Percentiles rank a stretch among this genome's conserved stretches.
Conservation (phyloP, 2,888 invertebrate genomes). For the Yponomeuta evonymella region DNA sequence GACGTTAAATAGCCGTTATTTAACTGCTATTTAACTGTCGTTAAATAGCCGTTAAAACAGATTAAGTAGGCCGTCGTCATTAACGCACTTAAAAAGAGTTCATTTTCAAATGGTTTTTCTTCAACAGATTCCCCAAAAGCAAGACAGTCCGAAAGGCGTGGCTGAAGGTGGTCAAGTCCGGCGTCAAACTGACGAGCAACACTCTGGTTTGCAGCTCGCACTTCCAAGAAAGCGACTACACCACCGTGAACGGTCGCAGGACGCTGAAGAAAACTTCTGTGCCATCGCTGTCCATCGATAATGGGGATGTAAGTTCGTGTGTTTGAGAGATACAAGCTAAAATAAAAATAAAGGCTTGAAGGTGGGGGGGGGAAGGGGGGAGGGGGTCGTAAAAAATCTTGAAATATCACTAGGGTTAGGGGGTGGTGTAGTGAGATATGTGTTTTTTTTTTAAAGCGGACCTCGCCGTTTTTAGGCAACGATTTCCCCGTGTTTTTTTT, state of each 20-base stretch:
- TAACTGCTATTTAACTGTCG: too few species aligned
- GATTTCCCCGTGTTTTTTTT: too few species aligned
- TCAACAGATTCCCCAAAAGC: slow-evolving; percentile 49
- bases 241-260: slow-evolving; percentile 40
- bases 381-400: too few species aligned
- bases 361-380: too few species aligned
- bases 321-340: background rate
- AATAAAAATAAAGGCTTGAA: too few species aligned
- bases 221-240: slow-evolving; percentile 43
- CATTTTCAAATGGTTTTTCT: background rate
- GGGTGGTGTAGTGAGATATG: too few species aligned
- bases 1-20: too few species aligned
- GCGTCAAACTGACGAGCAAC: slow-evolving; percentile 21
- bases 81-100: background rate
- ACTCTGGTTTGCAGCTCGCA: slow-evolving; percentile 49
- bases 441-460: too few species aligned
- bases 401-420: too few species aligned
- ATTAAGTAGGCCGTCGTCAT: too few species aligned
- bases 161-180: slow-evolving; percentile 37
- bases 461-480: too few species aligned
- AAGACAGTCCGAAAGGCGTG: slow-evolving; percentile 39
- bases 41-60: too few species aligned
- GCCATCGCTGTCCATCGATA: slow-evolving; percentile 35
- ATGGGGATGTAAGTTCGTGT: background rate
- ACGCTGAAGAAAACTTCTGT: slow-evolving; percentile 48